phyloP scores from a whole-genome alignment of 2,113 vertebrate genomes.

The Chascanopsetta lugubris region DNA sequence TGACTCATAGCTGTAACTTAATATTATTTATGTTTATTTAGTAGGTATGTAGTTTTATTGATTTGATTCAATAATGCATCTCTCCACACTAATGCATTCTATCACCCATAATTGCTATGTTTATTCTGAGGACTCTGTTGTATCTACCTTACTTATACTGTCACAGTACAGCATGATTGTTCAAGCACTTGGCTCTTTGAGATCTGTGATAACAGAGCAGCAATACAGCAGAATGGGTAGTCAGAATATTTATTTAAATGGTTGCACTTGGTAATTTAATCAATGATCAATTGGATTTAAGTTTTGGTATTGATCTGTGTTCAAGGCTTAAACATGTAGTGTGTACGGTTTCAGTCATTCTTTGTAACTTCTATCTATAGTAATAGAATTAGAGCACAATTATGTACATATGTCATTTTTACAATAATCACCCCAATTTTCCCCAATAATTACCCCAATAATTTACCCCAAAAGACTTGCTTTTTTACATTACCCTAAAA shows the following conservation, averaged over 20 bases:
- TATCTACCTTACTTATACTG: background rate
- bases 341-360: too few relatives aligned
- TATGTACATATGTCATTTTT: too few relatives aligned
- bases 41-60: slow-evolving; percentile 1
- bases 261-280: background rate
- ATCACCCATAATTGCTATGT: slow-evolving; percentile 2
- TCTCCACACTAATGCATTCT: background rate
- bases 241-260: background rate
- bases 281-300: background rate
- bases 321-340: background rate
- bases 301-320: too few relatives aligned
- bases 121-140: background rate
- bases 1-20: background rate
- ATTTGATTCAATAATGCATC: slow-evolving; percentile 12
- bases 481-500: too few relatives aligned
- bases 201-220: background rate
- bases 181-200: background rate
- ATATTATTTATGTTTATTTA: background rate
- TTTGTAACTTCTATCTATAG: too few relatives aligned
- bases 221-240: background rate
- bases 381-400: too few relatives aligned
- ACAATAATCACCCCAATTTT: too few relatives aligned
- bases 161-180: background rate
- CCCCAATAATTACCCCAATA: too few relatives aligned
- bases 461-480: too few relatives aligned